Evolutionary conservation across 2,797 vertebrate genomes (phyloP).

Genomic region (Cryptoprocta ferox): DNA sequence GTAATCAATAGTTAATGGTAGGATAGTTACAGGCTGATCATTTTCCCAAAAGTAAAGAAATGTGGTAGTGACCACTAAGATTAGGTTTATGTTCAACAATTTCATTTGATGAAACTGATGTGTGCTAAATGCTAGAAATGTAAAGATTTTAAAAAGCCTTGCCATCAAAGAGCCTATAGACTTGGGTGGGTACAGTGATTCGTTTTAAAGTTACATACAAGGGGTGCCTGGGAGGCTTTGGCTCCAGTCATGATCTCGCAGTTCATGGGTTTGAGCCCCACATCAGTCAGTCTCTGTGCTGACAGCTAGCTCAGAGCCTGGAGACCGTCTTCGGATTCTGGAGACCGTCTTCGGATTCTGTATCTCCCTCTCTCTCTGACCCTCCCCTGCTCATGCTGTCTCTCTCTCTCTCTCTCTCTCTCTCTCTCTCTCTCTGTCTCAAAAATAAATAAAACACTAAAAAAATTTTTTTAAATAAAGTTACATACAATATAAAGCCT

Average conservation of each 20-base stretch:
- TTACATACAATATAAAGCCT: conserved; percentile 13
- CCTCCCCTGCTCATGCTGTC: too few species aligned
- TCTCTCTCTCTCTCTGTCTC: too few species aligned
- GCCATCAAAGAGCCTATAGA: background rate
- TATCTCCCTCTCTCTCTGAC: too few species aligned
- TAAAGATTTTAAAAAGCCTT: background rate
- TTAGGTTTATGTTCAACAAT: conserved; percentile 12
- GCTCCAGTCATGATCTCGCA: too few species aligned
- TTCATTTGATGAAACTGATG: background rate
- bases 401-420: too few species aligned
- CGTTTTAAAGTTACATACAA: background rate
- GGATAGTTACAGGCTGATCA: background rate
- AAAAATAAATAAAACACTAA: too few species aligned
- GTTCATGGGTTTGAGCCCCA: too few species aligned
- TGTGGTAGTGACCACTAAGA: background rate
- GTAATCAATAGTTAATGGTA: background rate
- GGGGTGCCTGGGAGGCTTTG: too few species aligned
- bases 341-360: too few species aligned
- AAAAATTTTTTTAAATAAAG: background rate
- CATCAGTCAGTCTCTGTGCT: too few species aligned
- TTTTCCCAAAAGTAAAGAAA: conserved; percentile 37
- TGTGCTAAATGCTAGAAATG: background rate
- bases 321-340: too few species aligned
- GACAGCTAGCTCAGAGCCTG: too few species aligned
- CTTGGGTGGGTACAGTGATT: background rate